Evolutionary conservation across 2,888 invertebrate genomes (phyloP), one percentile per base, ranked within the genome.

Genomic region (Gari tellinella): DNA sequence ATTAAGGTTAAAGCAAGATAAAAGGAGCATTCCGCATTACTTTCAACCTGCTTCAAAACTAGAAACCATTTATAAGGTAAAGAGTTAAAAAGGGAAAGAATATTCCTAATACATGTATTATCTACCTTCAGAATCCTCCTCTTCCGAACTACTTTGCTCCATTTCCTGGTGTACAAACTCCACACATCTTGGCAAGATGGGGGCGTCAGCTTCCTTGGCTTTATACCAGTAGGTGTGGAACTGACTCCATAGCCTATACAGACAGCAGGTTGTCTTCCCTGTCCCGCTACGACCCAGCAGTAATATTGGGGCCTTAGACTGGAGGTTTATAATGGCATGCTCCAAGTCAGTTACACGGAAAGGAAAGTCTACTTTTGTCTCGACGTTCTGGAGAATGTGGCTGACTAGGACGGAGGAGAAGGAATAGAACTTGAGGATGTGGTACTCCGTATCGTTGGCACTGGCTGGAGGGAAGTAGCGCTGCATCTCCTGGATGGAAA

Each of bases 241-340:
- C 23, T 76, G 75, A 40, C 80, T 81, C 88, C 89, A 89, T 25
- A 90, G 72, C 26, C 90, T 72, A 69, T 89, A 90, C 70, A 90
- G 68, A 48, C 89, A 90, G 55, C 89, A 88, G 0, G 90, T 90
- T 14, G 90, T 90, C 70, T 90, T 90, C 2, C 90, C 77, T 21
- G 90, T 90, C 3, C 90, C 90, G 82, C 90, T 90, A 2, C 90
- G 83, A 0, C 90, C 90, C 23, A 90, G 77, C n/a, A 90, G 80
- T 7, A 90, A 75, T 8, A 90, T 81, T 0, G 88, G 87, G 10
- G 84, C 79, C 23, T 65, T 72, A 0, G 86, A 78, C 23, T 64
- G 58, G 21, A 89, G 73, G 56, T 85, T 82, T 65, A 90, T 90
- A 26, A 89, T 86, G 15, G 84, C 86, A 66, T 88, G 86, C 63